phyloP scores from a whole-genome alignment of 2,888 invertebrate species.

The Acanthoscelides obtectus region DNA sequence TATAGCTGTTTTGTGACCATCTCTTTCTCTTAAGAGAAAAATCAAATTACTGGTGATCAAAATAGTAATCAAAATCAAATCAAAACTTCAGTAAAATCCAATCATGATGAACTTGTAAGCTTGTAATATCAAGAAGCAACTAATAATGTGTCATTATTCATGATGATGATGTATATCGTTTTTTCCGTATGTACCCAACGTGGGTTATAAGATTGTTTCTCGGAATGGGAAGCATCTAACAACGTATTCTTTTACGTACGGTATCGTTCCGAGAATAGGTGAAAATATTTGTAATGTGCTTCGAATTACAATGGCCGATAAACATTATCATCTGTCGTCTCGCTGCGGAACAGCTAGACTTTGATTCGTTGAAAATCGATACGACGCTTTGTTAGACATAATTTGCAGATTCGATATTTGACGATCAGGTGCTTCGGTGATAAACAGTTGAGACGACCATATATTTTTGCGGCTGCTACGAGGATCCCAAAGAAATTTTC shows the following conservation, averaged over 20 bases:
- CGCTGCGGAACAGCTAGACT: neutral
- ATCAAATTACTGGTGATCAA: too few species aligned
- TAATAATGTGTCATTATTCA: neutral
- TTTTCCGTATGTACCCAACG: neutral
- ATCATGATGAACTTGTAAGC: too few species aligned
- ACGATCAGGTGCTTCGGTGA: neutral
- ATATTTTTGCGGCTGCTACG: too few species aligned
- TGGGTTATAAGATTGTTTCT: neutral
- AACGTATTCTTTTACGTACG: neutral
- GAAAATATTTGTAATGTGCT: neutral
- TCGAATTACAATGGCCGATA: neutral
- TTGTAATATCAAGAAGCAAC: neutral
- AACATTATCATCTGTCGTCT: neutral
- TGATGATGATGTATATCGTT: neutral
- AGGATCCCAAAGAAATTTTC: too few species aligned
- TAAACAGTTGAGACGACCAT: too few species aligned
- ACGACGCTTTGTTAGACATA: neutral
- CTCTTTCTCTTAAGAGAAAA: too few species aligned
- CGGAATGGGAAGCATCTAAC: neutral
- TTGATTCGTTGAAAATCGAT: neutral
- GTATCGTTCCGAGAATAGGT: neutral
- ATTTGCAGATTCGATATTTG: neutral
- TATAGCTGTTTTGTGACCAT: too few species aligned
- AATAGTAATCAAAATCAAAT: too few species aligned
- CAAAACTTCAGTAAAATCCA: too few species aligned